Base-by-base conservation (phyloP, 1,140 invertebrate species). In the Lasioglossum baleicum region DNA sequence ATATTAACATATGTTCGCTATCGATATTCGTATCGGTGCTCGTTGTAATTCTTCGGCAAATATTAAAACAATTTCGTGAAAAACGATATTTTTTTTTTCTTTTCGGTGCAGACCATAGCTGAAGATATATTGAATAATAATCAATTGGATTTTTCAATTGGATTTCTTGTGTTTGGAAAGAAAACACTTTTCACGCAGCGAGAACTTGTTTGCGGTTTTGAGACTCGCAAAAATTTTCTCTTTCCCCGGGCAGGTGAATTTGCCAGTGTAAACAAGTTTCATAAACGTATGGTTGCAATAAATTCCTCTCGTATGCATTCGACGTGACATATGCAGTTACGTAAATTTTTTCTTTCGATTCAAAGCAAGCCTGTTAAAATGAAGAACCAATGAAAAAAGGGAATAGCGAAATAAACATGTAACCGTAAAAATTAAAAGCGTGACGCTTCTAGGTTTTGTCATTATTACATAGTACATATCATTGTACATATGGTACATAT, bases 281-380 rank as follows among this genome's bases (percentile, higher is more conserved):
- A n/a, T 42, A 77, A 77, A 44, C 44, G 44, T 48, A 13, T 48
- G 20, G 31, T 11, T 51, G 67, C 75, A 20, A 69, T 68, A 69
- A 48, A 44, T 76, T 44, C 42, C 42, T 48, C 22, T 15, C 35
- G 60, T 22, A 8, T 4, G 4, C 53, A 20, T n/a, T 40, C 31
- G 5, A 7, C 63, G 20, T 8, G 20, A n/a, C 60, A n/a, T 44
- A 2, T n/a, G 20, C 6, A 7, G 35, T 56, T 67, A 42, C 63
- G 63, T 42, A 67, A 66, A 67, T 53, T 53, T 13, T 53, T 6
- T 56, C 42, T 44, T 42, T 7, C n/a, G 7, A 42, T 51, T 31
- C 48, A 7, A 17, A 51, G 40, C 17, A 17, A 51, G 40, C 17
- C 20, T 13, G 3, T 26, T 10, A 13, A 17, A 35, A 42, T 11